phyloP scores from a whole-genome alignment of 2,797 vertebrate genomes.

The Bovichtus diacanthus region DNA sequence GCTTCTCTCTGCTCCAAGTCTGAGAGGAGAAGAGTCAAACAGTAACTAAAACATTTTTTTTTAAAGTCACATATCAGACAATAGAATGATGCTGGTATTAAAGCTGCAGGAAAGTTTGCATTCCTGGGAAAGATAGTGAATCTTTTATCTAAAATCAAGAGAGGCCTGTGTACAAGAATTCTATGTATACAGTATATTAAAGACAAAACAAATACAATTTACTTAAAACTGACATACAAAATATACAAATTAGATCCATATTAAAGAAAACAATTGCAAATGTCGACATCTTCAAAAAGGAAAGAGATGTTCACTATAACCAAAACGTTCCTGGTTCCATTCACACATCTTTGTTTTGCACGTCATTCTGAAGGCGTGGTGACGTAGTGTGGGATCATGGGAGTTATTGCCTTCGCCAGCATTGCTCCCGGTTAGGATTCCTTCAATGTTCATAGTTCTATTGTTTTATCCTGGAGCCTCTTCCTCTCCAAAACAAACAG shows the following conservation, averaged over 20 bases:
- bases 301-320: neutral
- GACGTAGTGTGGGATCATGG: no score
- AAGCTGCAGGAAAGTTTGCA: neutral
- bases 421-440: no score
- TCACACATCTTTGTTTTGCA: neutral
- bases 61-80: no score
- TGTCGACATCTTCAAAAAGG: no score
- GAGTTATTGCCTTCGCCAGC: no score
- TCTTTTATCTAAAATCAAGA: no score
- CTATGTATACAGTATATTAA: neutral
- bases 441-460: no score
- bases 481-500: no score
- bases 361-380: no score
- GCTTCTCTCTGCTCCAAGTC: constrained; percentile 20
- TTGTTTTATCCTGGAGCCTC: no score
- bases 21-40: constrained; percentile 9
- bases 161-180: neutral
- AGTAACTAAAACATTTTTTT: neutral
- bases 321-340: neutral
- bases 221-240: neutral
- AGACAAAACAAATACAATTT: neutral
- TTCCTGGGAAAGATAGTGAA: neutral
- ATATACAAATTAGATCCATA: neutral
- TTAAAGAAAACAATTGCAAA: neutral
- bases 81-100: neutral